phyloP scores from a whole-genome alignment of 2,888 invertebrate species.

The Leptinotarsa peninsularis region DNA sequence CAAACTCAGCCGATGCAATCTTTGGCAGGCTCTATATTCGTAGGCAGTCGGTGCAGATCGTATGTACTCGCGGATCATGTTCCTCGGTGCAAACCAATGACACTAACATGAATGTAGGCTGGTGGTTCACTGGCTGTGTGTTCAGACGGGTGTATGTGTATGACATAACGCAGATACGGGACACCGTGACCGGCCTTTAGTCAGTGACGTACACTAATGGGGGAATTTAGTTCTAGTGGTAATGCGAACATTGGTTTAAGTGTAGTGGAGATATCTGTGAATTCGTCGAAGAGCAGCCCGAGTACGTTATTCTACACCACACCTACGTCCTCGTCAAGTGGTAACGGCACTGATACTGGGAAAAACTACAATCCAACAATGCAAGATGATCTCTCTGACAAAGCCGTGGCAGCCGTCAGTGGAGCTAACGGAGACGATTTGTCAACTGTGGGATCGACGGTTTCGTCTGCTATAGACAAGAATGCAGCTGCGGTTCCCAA shows the following conservation, averaged over 20 bases:
- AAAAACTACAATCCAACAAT: conserved; percentile 62
- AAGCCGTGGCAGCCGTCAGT: conserved; percentile 58
- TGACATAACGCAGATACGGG: conserved; percentile 58
- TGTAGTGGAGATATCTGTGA: conserved; percentile 64
- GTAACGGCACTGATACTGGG: conserved; percentile 53
- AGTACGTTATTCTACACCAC: conserved; percentile 63
- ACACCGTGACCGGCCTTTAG: conserved; percentile 56
- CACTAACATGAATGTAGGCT: conserved; percentile 62
- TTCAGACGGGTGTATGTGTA: conserved; percentile 59
- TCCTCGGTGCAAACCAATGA: conserved; percentile 57
- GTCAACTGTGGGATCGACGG: conserved; percentile 45
- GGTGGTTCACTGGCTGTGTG: conserved; percentile 63
- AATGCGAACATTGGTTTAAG: conserved; percentile 66
- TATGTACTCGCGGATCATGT: conserved; percentile 51
- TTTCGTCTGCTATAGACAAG: conserved; percentile 43
- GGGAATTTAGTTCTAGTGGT: conserved; percentile 67
- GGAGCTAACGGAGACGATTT: conserved; percentile 57
- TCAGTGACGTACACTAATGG: conserved; percentile 65
- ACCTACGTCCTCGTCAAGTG: conserved; percentile 56
- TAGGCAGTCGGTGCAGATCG: conserved; percentile 51
- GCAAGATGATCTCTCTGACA: conserved; percentile 67
- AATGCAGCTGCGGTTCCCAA: conserved; percentile 54
- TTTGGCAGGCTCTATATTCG: conserved; percentile 55
- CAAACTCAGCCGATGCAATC: conserved; percentile 53
- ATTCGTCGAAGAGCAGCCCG: conserved; percentile 59